phyloP scores from a whole-genome alignment of 2,888 invertebrate species.

The Megamerina dolium region DNA sequence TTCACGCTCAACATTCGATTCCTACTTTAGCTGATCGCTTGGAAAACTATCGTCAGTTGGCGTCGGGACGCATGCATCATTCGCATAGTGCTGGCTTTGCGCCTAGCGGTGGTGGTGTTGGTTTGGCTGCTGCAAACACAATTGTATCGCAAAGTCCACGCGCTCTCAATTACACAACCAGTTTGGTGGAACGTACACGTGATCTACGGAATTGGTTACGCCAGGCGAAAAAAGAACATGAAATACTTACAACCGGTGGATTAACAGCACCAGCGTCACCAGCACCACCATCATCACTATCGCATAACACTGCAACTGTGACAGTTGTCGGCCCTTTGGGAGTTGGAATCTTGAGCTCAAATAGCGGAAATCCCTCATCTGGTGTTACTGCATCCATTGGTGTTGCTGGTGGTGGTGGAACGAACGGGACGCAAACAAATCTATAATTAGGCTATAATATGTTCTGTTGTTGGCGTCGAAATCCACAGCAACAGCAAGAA shows the following conservation, averaged over 20 bases:
- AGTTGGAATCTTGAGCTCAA: background rate
- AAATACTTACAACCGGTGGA: constrained; percentile 35
- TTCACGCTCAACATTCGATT: constrained; percentile 43
- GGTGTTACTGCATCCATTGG: constrained; percentile 11
- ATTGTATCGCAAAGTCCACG: constrained; percentile 47
- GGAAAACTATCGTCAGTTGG: constrained; percentile 54
- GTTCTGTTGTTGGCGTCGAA: constrained; percentile 20
- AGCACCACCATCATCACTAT: background rate
- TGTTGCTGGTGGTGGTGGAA: constrained; percentile 14
- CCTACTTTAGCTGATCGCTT: constrained; percentile 53
- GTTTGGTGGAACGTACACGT: constrained; percentile 59
- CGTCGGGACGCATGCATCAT: constrained; percentile 50
- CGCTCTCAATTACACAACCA: constrained; percentile 56
- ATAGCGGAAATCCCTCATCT: constrained; percentile 11
- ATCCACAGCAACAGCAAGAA: constrained; percentile 3
- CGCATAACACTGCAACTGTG: constrained; percentile 9
- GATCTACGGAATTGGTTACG: constrained; percentile 63
- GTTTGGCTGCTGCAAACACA: constrained; percentile 48
- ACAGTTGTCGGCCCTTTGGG: constrained; percentile 10
- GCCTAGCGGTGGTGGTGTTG: constrained; percentile 35
- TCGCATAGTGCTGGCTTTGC: too few relatives aligned
- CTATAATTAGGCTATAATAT: constrained; percentile 27
- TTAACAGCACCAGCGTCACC: constrained; percentile 6
- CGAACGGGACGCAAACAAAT: constrained; percentile 25
- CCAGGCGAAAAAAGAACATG: constrained; percentile 51